These are phyloP conservation scores for Chionomys nivalis DNA, from an alignment of 2,113 vertebrate genomes.

Conservation along the genomic window DNA sequence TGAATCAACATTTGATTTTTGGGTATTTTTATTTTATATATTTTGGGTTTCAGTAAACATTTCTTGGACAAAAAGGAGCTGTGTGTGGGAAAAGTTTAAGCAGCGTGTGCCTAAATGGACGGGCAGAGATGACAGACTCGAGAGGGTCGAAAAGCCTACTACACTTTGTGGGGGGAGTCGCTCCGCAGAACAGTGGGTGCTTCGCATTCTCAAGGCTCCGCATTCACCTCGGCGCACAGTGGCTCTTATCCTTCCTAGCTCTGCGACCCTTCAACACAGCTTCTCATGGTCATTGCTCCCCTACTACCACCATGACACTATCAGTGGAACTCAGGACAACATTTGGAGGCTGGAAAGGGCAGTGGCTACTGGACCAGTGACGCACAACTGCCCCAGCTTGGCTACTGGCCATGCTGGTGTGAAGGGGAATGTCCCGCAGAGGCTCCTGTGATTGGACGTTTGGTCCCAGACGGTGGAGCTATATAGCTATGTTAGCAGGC, in stretches of 20 bases:
- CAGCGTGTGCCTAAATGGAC: background rate
- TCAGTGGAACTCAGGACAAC: background rate
- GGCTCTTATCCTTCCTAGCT: background rate
- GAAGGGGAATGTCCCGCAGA: background rate
- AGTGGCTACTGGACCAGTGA: background rate
- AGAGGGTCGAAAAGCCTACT: background rate
- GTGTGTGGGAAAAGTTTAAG: background rate
- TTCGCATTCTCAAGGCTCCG: background rate
- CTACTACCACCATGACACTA: background rate
- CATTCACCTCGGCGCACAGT: background rate
- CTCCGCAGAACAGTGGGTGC: background rate
- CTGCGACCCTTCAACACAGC: background rate
- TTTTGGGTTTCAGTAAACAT: background rate
- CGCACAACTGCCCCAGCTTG: background rate
- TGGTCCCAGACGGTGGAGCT: background rate
- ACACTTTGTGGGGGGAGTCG: fast-evolving
- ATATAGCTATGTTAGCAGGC: background rate
- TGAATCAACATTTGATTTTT: background rate
- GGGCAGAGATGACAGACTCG: background rate
- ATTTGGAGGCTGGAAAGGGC: background rate
- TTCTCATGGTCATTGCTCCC: background rate
- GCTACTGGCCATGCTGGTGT: too few relatives aligned
- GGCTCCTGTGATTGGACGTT: too few relatives aligned
- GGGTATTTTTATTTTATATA: background rate
- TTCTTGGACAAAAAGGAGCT: background rate